A percentile compares a stretch with the other conserved stretches of the same genome.
These are phyloP conservation scores for Matsumurasca onukii DNA, from an alignment of 1,140 invertebrate species.

Conservation along the genomic window DNA sequence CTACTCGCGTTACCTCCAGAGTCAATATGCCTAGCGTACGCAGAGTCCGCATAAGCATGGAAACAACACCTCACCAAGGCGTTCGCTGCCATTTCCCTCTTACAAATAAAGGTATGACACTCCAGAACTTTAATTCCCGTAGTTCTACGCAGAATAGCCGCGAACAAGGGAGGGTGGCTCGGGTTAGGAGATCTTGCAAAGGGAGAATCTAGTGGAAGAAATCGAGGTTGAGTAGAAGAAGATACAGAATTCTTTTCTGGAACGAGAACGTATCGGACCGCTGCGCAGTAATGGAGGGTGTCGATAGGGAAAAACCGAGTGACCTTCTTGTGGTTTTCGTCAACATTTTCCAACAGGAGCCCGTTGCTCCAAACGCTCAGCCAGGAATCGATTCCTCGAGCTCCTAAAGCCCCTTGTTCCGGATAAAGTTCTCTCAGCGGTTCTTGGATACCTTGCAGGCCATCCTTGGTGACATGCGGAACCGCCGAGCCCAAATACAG, in stretches of 20 bases:
- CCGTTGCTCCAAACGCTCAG: slow-evolving; percentile 97
- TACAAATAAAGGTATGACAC: slow-evolving; percentile 99
- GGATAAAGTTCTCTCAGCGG: slow-evolving; percentile 95
- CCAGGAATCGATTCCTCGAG: slow-evolving; percentile 95
- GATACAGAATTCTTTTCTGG: slow-evolving; percentile 54
- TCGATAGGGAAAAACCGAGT: slow-evolving; percentile 97
- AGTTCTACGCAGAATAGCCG: slow-evolving; percentile 91
- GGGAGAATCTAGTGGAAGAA: slow-evolving; percentile 94
- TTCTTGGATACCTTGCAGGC: slow-evolving; percentile 96
- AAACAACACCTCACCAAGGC: slow-evolving; percentile 93
- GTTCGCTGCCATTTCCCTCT: slow-evolving; percentile 91
- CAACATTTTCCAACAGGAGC: slow-evolving; percentile 93
- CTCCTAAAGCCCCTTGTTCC: slow-evolving; percentile 79
- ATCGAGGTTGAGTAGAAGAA: slow-evolving; percentile 66
- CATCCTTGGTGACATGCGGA: slow-evolving; percentile 96
- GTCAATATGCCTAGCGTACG: slow-evolving; percentile 82
- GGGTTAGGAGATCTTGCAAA: slow-evolving; percentile 85
- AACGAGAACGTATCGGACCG: slow-evolving; percentile 75
- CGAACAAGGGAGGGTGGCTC: slow-evolving; percentile 93
- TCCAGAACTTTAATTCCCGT: slow-evolving; percentile 98
- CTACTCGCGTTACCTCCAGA: slow-evolving; percentile 51
- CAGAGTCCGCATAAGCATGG: slow-evolving; percentile 92
- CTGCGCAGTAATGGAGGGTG: slow-evolving; percentile 95
- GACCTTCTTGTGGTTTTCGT: slow-evolving; percentile 92
- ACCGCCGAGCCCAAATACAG: slow-evolving; percentile 97